Evolutionary conservation across 2,113 vertebrate genomes (phyloP).

Genomic region (Leptosomus discolor): DNA sequence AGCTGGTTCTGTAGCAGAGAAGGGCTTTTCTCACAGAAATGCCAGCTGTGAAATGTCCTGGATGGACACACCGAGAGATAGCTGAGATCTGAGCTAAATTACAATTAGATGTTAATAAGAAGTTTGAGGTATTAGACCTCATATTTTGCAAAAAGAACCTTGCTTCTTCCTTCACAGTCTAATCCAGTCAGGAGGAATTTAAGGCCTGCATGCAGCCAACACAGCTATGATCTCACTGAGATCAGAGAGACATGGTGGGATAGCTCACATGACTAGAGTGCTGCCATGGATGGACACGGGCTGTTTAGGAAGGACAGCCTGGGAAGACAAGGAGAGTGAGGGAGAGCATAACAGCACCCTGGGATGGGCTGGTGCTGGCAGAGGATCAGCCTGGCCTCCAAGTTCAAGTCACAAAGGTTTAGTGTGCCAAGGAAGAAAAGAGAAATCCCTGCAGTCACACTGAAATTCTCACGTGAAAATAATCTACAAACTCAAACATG

Average conservation of each 20-base stretch:
- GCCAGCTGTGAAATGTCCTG: background rate
- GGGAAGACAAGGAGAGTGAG: background rate
- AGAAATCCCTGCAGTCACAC: background rate
- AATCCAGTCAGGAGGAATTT: background rate
- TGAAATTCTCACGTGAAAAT: background rate
- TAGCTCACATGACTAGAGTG: background rate
- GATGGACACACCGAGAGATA: fast-evolving
- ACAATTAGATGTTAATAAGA: fast-evolving
- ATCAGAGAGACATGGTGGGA: background rate
- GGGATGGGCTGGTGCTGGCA: background rate
- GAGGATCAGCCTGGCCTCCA: background rate
- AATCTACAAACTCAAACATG: background rate
- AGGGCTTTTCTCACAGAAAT: background rate
- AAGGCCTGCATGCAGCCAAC: background rate
- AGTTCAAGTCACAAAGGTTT: background rate
- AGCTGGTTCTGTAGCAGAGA: background rate
- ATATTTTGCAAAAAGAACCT: background rate
- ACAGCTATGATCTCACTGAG: background rate
- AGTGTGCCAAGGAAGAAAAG: background rate
- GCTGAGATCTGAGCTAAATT: background rate
- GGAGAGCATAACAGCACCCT: background rate
- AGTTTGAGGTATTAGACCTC: background rate
- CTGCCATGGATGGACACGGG: background rate
- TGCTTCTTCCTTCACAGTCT: background rate
- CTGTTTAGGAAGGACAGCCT: background rate